Conservation (phyloP, 2,797 vertebrate genomes). For the Anomalospiza imberbis region DNA sequence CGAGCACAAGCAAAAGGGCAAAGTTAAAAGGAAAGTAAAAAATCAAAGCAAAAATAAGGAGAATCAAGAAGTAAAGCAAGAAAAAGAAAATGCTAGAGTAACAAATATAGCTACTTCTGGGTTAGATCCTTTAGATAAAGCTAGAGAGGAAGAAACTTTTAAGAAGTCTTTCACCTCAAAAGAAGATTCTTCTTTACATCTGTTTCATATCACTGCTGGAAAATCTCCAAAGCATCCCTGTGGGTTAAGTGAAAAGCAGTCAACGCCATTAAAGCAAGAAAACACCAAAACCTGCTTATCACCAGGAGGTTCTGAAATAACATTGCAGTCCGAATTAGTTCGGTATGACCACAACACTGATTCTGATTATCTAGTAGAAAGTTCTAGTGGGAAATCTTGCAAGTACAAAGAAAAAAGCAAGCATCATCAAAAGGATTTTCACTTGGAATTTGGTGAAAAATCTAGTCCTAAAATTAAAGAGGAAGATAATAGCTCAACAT, state of each 20-base stretch:
- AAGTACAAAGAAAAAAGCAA: conserved; percentile 99
- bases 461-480: conserved; percentile 87
- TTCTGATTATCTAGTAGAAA: conserved; percentile 88
- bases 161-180: conserved; percentile 96
- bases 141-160: conserved; percentile 90
- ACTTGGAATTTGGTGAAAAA: conserved; percentile 84
- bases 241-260: conserved; percentile 90
- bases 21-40: conserved; percentile 94
- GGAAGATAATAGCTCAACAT: conserved; percentile 79
- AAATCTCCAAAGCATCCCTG: conserved; percentile 94
- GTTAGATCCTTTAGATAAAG: conserved; percentile 85
- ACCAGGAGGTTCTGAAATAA: conserved; percentile 81
- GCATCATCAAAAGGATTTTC: conserved; percentile 90
- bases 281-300: conserved; percentile 89
- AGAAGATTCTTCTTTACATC: conserved; percentile 93
- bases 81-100: conserved; percentile 90
- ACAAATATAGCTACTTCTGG: conserved; percentile 77
- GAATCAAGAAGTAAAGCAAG: conserved; percentile 89
- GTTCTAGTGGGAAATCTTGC: conserved; percentile 90
- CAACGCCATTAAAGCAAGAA: conserved; percentile 90
- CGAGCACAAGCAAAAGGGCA: conserved; percentile 94
- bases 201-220: conserved; percentile 91
- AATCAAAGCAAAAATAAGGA: conserved; percentile 99
- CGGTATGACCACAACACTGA: conserved; percentile 90
- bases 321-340: conserved; percentile 82